These are phyloP conservation scores for Hirundichthys speculiger DNA, from an alignment of 2,113 vertebrate species.

Conservation along the genomic window DNA sequence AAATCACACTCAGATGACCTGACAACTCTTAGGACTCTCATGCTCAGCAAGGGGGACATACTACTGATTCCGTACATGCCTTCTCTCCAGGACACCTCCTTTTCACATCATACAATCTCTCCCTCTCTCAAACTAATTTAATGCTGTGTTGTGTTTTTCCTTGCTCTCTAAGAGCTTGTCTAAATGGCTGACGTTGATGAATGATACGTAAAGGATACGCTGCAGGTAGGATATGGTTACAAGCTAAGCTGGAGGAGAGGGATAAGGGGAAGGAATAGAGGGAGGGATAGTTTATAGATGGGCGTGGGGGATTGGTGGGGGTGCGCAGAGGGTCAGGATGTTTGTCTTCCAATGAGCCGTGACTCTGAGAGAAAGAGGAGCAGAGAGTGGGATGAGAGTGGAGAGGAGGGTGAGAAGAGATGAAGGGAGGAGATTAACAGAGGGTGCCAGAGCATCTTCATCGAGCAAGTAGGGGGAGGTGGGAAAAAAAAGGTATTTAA, in stretches of 20 bases:
- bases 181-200: conserved; percentile 86
- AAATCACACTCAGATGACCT: conserved; percentile 28
- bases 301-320: conserved; percentile 62
- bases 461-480: conserved; percentile 8
- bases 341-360: conserved; percentile 86
- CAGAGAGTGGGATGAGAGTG: conserved; percentile 73
- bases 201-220: conserved; percentile 84
- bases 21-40: conserved; percentile 42
- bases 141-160: conserved; percentile 70
- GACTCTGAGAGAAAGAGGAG: conserved; percentile 80
- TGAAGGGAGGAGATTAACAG: conserved; percentile 57
- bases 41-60: conserved; percentile 60
- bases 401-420: conserved; percentile 68
- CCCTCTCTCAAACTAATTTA: conserved; percentile 62
- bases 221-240: conserved; percentile 89
- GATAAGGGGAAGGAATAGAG: conserved; percentile 61
- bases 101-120: conserved; percentile 53
- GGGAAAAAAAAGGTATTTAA: background rate
- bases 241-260: conserved; percentile 73
- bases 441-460: conserved; percentile 56
- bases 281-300: conserved; percentile 75
- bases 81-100: conserved; percentile 64
- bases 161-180: conserved; percentile 71
- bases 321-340: conserved; percentile 79
- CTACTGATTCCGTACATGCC: conserved; percentile 69